A percentile compares a stretch with the other conserved stretches of the same genome.
These are phyloP conservation scores for Tricholaema leucomelas DNA, from an alignment of 2,113 vertebrate genomes.

Conservation along the genomic window DNA sequence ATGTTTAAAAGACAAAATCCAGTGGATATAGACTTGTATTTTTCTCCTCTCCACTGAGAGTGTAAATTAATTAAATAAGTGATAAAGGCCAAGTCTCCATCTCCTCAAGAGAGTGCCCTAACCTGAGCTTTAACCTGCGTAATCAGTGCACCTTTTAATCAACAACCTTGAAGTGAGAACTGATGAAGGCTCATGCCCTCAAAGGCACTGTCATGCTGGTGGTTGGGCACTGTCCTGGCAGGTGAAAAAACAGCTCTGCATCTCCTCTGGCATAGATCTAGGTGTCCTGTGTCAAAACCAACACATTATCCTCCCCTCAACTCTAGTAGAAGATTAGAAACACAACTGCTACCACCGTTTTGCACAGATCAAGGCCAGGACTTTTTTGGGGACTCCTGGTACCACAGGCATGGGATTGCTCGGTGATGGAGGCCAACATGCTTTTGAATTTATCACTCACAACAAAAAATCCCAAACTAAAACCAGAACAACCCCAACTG, in stretches of 20 bases:
- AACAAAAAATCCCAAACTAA: neutral
- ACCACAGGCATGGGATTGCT: neutral
- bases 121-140: neutral
- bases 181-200: neutral
- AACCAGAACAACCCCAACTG: neutral
- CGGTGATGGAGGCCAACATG: no score
- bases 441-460: neutral
- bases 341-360: neutral
- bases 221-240: neutral
- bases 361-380: neutral
- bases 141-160: neutral
- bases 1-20: neutral
- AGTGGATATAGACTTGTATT: neutral
- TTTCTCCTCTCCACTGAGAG: neutral
- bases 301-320: neutral
- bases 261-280: neutral
- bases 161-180: neutral
- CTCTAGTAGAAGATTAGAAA: neutral
- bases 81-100: neutral
- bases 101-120: neutral
- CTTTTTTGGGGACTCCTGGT: neutral
- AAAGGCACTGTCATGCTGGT: neutral
- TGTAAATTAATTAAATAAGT: neutral
- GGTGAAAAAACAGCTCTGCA: neutral
- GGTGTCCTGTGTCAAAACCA: neutral